Base-by-base conservation (phyloP, 1,140 invertebrate species). In the Pogonognathellus flavescens region DNA sequence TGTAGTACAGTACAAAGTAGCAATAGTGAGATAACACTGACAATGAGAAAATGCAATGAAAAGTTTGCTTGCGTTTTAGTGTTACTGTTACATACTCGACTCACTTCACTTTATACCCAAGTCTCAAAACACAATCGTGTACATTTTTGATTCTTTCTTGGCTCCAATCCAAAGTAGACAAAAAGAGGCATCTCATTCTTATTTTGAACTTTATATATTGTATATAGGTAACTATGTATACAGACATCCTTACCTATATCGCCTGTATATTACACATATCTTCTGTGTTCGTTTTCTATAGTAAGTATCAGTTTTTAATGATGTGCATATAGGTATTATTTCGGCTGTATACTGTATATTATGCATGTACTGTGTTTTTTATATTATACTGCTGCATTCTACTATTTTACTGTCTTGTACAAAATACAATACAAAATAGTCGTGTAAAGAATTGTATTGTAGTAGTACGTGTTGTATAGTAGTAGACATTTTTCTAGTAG, bases 41-140 rank as follows among this genome's bases (percentile, higher is more conserved):
- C 70, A 49, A 49, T 76, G 70, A 76, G 70, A 76, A 50, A 76
- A 76, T 76, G 70, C 70, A 76, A 76, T 76, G 70, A 76, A 76
- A 49, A 49, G 25, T 76, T 70, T 76, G 53, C n/a, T 57, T 57
- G 53, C 31, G 31, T 41, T 41, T 41, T 41, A 41, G 62, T 66
- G 62, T 66, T 66, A 66, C 20, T 66, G 62, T 66, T 66, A 66
- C 62, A 66, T 25, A 66, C 62, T 66, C 62, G 62, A 66, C 11
- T 66, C 20, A 66, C 62, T 66, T 66, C 62, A 66, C 62, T 66
- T 66, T 66, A 25, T 41, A 41, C 31, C 31, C 62, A 66, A 66
- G 22, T 66, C 62, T 66, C 62, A 66, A 76, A 31, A 49, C 25
- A 76, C 70, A 76, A 76, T 76, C 70, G 70, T 76, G 25, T 76